phyloP scores from a whole-genome alignment of 2,888 invertebrate genomes.

The Pediacus dermestoides region DNA sequence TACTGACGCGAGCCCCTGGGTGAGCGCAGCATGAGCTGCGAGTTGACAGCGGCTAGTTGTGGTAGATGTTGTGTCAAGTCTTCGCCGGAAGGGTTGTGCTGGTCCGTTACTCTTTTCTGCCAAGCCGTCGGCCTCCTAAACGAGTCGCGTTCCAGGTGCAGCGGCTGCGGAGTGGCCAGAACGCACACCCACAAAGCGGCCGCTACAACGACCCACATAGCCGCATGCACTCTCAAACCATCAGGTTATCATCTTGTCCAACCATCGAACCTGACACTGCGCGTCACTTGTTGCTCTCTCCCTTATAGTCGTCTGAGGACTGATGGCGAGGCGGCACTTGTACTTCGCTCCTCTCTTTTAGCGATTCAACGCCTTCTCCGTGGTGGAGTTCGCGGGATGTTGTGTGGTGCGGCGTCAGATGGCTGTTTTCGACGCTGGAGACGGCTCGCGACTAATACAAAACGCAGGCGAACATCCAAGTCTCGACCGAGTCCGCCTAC shows the following conservation, averaged over 20 bases:
- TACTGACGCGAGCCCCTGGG: conserved; percentile 73
- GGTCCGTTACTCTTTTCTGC: conserved; percentile 43
- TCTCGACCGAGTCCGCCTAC: conserved; percentile 42
- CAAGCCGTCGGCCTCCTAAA: conserved; percentile 36
- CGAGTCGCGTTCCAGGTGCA: conserved; percentile 45
- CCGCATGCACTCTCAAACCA: conserved; percentile 37
- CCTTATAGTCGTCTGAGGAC: conserved; percentile 15
- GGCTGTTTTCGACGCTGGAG: conserved; percentile 32
- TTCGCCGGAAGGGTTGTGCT: conserved; percentile 43
- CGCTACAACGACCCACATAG: conserved; percentile 47
- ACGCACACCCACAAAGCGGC: conserved; percentile 48
- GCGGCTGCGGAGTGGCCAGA: conserved; percentile 48
- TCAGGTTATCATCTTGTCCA: conserved; percentile 46
- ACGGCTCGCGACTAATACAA: conserved; percentile 51
- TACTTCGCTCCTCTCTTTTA: conserved; percentile 16
- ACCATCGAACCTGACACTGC: conserved; percentile 37
- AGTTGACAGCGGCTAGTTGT: conserved; percentile 45
- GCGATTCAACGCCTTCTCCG: conserved; percentile 18
- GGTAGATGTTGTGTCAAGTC: conserved; percentile 48
- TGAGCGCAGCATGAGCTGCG: conserved; percentile 74
- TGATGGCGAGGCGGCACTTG: conserved; percentile 18
- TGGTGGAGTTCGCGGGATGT: conserved; percentile 18
- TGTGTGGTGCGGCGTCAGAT: conserved; percentile 17
- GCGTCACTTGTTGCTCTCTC: conserved; percentile 42
- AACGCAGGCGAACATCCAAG: conserved; percentile 47